A percentile compares a stretch with the other conserved stretches of the same genome.
Conservation (phyloP, 2,797 vertebrate species). For the Scyliorhinus canicula region DNA sequence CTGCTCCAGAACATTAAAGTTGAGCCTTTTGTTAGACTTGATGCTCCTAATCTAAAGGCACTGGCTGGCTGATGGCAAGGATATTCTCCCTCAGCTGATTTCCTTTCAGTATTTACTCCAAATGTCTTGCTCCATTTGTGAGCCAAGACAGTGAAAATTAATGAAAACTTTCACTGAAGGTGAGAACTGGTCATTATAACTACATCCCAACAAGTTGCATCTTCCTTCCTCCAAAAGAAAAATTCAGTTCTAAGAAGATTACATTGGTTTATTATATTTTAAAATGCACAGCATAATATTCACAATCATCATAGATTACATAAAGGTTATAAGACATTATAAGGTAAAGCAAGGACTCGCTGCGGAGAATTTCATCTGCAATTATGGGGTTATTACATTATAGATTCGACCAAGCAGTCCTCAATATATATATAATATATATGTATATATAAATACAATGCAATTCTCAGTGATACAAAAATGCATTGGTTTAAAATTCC, state of each 20-base stretch:
- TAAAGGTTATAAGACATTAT: background rate
- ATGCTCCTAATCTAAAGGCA: background rate
- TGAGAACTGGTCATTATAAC: background rate
- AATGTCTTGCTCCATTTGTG: background rate
- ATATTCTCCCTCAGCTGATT: background rate
- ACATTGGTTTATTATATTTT: conserved; percentile 27
- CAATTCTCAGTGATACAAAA: conserved; percentile 4
- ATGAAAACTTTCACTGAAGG: background rate
- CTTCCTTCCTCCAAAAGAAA: background rate
- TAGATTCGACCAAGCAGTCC: conserved; percentile 25
- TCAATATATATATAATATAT: conserved; percentile 31
- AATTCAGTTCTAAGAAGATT: background rate
- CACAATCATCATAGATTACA: conserved; percentile 25
- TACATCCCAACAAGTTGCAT: background rate
- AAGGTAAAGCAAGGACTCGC: conserved; percentile 10
- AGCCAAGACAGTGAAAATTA: background rate
- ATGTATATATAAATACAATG: conserved; percentile 13
- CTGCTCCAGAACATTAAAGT: background rate
- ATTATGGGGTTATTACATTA: background rate
- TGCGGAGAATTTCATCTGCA: background rate
- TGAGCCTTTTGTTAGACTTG: background rate
- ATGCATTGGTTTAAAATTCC: background rate
- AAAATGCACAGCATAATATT: conserved; percentile 29
- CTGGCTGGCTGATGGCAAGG: background rate
- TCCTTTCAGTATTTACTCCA: background rate